Evolutionary conservation across 2,888 invertebrate species (phyloP), one percentile per base, ranked within the genome.

Genomic region (Diarsia rubi): DNA sequence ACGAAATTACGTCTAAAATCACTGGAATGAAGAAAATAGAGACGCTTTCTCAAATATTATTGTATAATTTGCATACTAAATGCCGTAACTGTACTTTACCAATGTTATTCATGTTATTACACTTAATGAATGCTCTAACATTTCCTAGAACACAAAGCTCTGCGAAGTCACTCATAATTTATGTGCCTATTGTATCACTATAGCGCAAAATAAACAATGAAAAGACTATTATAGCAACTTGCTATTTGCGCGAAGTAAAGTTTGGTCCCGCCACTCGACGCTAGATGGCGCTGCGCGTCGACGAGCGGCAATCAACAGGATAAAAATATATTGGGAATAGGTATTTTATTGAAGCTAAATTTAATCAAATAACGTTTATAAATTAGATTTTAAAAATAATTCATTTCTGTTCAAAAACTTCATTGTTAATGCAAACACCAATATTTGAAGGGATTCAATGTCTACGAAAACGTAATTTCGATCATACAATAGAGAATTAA

Each of bases 261-360:
- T 69, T 75, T 85, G 75, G 86, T 82, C 67, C 47, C 27, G 74
- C 85, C 86, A 87, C 59, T 87, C 78, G 67, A 37, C 74, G 60
- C 66, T 24, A 84, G 87, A 86, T 87, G 87, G 89, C 89, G 86
- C 72, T 86, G 64, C 9, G 45, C 47, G 85, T 62, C 65, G 1
- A 16, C 49, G n/a, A 78, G 21, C 27, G 16, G 37, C 70, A 31
- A 2, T 8, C 31, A 31, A 21, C 9, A 8, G 19, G 1, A 54
- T 47, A 47, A 64, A 24, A 57, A n/a, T 37, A 11, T 21, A 9
- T 12, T 47, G 14, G 27, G 5, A 44, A 42, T 19, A 24, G n/a
- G n/a, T n/a, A n/a, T 24, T n/a, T 14, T 52, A 37, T 37, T 16
- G 24, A 5, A 47, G 16, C 78, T 45, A 6, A 44, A 47, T 73